phyloP scores from a whole-genome alignment of 1,140 invertebrate genomes.

The Bombus confusus region DNA sequence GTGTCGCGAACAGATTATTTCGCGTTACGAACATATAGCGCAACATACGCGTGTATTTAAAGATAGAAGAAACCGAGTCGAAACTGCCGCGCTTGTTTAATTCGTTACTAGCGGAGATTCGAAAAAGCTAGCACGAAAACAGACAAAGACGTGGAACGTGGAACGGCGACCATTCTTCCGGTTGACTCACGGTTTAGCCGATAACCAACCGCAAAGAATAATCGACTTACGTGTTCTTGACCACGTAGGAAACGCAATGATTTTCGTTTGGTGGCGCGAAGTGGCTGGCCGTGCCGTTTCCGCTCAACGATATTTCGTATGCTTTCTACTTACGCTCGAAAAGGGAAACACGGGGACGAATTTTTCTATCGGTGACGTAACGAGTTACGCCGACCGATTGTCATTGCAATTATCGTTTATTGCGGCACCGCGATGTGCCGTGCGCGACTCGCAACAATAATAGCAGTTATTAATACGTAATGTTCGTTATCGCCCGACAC shows the following conservation, averaged over 20 bases:
- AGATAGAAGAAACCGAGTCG: too few relatives aligned
- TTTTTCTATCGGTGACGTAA: slow-evolving; percentile 23
- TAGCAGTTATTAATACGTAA: slow-evolving; percentile 49
- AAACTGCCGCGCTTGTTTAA: too few relatives aligned
- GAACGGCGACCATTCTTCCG: slow-evolving; percentile 54
- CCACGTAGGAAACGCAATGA: slow-evolving; percentile 7
- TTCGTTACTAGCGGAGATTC: background rate
- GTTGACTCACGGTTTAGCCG: slow-evolving; percentile 53
- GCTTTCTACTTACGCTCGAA: too few relatives aligned
- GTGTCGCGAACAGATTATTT: too few relatives aligned
- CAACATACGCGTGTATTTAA: too few relatives aligned
- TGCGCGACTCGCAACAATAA: slow-evolving; percentile 18
- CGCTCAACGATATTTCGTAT: background rate
- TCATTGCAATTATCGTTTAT: slow-evolving; percentile 23
- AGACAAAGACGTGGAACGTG: background rate
- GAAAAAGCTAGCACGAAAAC: background rate
- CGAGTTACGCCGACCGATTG: slow-evolving; percentile 6
- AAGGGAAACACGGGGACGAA: background rate
- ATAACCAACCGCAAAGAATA: slow-evolving; percentile 50
- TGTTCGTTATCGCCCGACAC: slow-evolving; percentile 10
- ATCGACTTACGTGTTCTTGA: slow-evolving; percentile 57
- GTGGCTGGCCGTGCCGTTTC: background rate
- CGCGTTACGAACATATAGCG: too few relatives aligned
- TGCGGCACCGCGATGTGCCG: background rate
- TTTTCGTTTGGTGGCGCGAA: background rate